Base-by-base conservation (phyloP, 2,888 invertebrate genomes). In the Xestoiulus laeticollis region DNA sequence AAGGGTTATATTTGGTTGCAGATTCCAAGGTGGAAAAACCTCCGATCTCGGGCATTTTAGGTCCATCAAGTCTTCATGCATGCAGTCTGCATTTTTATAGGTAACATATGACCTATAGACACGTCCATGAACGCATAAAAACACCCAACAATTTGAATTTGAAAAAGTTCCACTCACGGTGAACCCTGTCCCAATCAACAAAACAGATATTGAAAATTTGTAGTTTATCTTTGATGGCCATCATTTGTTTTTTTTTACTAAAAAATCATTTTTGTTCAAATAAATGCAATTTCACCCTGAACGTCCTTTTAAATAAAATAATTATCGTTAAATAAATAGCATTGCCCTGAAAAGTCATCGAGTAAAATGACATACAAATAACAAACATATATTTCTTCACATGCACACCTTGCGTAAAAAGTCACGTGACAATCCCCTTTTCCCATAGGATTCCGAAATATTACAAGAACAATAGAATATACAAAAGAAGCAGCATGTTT, bases 1-100 rank as follows among this genome's bases (percentile, higher is more conserved):
- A 68, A 68, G 68, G 26, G 68, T 68, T 68, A 68, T 68, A 68
- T 68, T 68, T 68, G 68, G 68, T 26, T 22, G 68, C 68, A 68
- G 68, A 68, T 68, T 68, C 68, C 68, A 26, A 68, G 68, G 68
- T 68, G n/a, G 68, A 14, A 68, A 26, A 26, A n/a, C 68, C 68
- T 68, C 26, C 26, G 26, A 12, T 68, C 68, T 26, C 8, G 68
- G 26, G 68, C 68, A 68, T 38, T 38, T 38, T 38, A 8, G 38
- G 38, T 38, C 38, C 38, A 38, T 38, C 38, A 38, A 14, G 53
- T n/a, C 53, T 6, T 6, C 38, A 38, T 38, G 8, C 38, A 38
- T 38, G 38, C 8, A 38, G 38, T 5, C 38, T 38, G 2, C 38
- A 38, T 38, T 38, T 38, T 38, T 38, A 38, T 5, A 38, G 8